phyloP scores from a whole-genome alignment of 2,113 vertebrate genomes.

The Bos indicus region DNA sequence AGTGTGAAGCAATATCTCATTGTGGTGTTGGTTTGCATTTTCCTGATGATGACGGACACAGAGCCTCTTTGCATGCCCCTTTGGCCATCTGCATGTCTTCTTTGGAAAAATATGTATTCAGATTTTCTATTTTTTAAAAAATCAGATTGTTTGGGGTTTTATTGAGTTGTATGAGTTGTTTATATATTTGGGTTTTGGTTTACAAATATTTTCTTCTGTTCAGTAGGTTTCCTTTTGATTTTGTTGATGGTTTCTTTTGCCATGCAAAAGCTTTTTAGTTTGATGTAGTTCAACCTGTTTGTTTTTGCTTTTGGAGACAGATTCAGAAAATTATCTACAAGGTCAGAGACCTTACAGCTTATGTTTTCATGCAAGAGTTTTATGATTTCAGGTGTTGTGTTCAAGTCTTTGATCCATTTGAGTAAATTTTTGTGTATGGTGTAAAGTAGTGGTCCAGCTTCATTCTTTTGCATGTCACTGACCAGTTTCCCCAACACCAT shows the following conservation, averaged over 20 bases:
- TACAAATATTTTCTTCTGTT: background rate
- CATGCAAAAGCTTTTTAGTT: background rate
- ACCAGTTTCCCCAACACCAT: background rate
- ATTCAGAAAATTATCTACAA: background rate
- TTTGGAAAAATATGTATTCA: background rate
- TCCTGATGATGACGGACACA: background rate
- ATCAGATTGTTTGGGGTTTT: background rate
- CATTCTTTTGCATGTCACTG: background rate
- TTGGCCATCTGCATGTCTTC: background rate
- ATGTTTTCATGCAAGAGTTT: background rate
- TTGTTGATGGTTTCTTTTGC: background rate
- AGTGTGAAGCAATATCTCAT: background rate
- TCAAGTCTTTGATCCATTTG: background rate
- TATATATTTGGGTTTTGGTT: background rate
- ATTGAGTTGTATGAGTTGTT: background rate
- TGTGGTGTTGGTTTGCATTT: background rate
- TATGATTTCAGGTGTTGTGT: rapidly evolving
- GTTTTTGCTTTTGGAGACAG: background rate
- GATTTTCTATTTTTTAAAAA: background rate
- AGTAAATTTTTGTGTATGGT: background rate
- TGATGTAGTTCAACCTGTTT: background rate
- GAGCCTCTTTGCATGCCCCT: background rate
- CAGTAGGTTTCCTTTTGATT: background rate
- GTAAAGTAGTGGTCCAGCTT: background rate
- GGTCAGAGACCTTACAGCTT: background rate